A percentile compares a stretch with the other conserved stretches of the same genome.
Evolutionary conservation across 2,797 vertebrate genomes (phyloP).

Genomic region (Accipiter fasciatus): DNA sequence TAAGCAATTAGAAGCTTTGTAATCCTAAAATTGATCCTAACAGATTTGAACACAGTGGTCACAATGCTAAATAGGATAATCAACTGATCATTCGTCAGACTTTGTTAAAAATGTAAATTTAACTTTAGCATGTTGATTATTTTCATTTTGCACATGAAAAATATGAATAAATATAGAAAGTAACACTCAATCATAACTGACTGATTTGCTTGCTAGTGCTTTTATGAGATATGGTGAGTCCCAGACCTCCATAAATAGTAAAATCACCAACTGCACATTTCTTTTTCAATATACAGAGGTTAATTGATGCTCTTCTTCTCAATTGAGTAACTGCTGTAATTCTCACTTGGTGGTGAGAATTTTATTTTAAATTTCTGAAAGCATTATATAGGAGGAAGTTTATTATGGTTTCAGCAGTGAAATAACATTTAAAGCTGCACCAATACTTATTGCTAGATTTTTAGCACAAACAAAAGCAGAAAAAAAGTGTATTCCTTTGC

Average conservation of each 20-base stretch:
- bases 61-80: background rate
- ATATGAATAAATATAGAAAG: background rate
- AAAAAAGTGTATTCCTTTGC: background rate
- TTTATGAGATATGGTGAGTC: background rate
- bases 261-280: background rate
- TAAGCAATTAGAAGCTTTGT: background rate
- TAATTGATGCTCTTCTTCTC: background rate
- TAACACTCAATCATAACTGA: background rate
- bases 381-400: background rate
- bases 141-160: background rate
- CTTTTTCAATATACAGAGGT: background rate
- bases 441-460: background rate
- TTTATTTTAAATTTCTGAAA: background rate
- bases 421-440: background rate
- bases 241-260: background rate
- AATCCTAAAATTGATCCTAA: background rate
- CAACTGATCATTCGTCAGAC: background rate
- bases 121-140: background rate
- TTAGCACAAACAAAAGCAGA: background rate
- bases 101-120: background rate
- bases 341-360: background rate
- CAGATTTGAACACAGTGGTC: background rate
- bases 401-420: background rate
- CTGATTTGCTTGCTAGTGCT: background rate
- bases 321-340: background rate